Evolutionary conservation across 2,888 invertebrate genomes (phyloP), one percentile per base, ranked within the genome.

Genomic region (Alloplasta piceator): DNA sequence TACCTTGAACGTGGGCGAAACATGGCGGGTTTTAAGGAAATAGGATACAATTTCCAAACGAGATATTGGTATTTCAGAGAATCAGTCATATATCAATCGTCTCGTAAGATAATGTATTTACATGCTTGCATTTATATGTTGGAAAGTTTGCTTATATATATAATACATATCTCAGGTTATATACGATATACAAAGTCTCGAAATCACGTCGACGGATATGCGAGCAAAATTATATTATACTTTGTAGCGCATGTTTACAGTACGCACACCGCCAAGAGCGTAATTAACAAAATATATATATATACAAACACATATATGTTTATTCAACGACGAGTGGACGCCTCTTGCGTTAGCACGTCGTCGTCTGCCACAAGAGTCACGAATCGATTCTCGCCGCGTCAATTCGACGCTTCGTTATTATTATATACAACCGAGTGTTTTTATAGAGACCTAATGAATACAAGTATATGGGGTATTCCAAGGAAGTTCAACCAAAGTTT

Each of bases 251-350:
- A 14, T 75, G 79, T 75, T 74, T 79, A 73, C 7, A 14, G 48
- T 67, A 38, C 64, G 60, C 43, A 38, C 55, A 55, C 50, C 14
- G 56, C 60, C 55, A 12, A 55, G 39, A 14, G 10, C 55, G 43
- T 56, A 56, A 26, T 26, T 68, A 55, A 73, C 43, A 64, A 52
- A 79, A 74, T 26, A 26, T 26, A 3, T 26, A 26, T 26, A 26
- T 26, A 26, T 26, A 26, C 26, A 26, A 26, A 26, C 26, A 26
- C 26, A 26, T 26, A 26, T 26, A 26, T 81, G 81, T 81, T 81
- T 81, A 81, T 81, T 81, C 81, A 80, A 73, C 72, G 50, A 68
- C 64, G 64, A 67, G 64, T 26, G 43, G 50, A 71, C 66, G 48
- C 14, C 48, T 48, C 52, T 14, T 52, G 38, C 43, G 2, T 12